These are phyloP conservation scores for Calameuta filiformis DNA, from an alignment of 2,888 invertebrate genomes.

Conservation along the genomic window DNA sequence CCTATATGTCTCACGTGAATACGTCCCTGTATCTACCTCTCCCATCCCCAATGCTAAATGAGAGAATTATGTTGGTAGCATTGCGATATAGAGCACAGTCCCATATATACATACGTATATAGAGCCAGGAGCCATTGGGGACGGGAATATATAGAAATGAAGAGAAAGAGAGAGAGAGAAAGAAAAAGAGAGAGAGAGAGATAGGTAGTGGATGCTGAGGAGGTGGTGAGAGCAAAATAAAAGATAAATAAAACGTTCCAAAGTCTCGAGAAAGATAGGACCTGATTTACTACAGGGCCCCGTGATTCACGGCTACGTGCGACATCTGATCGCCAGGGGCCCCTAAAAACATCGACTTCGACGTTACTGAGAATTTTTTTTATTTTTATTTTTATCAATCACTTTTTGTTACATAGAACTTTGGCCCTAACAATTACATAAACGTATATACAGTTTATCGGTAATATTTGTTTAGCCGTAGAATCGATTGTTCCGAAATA, in stretches of 20 bases:
- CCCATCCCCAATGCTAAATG: constrained; percentile 11
- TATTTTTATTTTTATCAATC: too few species aligned
- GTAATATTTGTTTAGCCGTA: too few species aligned
- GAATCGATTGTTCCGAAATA: too few species aligned
- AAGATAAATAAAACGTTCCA: too few species aligned
- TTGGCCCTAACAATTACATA: too few species aligned
- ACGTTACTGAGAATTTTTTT: too few species aligned
- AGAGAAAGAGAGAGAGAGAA: background rate
- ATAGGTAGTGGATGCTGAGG: background rate
- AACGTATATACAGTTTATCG: too few species aligned
- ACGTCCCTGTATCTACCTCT: constrained; percentile 1
- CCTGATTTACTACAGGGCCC: background rate
- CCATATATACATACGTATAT: too few species aligned
- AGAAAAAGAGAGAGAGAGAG: background rate
- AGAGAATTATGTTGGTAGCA: constrained; percentile 21
- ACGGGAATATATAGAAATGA: background rate
- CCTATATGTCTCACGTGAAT: too few species aligned
- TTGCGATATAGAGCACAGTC: constrained; percentile 18
- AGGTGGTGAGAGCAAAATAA: too few species aligned
- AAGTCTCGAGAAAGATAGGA: background rate
- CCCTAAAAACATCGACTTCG: background rate
- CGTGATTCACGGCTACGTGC: constrained; percentile 2
- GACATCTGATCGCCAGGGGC: background rate
- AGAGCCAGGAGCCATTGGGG: too few species aligned
- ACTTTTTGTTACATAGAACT: too few species aligned